Evolutionary conservation across 2,888 invertebrate genomes (phyloP).

Genomic region (Eristalis intricaria): DNA sequence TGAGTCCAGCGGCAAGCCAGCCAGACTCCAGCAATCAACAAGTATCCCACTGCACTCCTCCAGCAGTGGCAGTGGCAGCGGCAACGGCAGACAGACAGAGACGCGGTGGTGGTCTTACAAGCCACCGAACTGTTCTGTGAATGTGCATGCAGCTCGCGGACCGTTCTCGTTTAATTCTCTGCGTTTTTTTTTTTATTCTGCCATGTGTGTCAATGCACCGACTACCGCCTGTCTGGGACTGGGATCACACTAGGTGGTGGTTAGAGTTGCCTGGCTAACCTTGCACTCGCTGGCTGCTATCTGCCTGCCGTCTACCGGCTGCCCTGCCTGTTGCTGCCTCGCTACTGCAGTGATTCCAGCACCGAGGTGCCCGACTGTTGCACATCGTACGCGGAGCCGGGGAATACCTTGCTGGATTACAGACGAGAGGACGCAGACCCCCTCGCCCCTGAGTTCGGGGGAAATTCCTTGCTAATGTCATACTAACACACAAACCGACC

Average conservation of each 20-base stretch:
- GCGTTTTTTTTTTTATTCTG: conserved; percentile 31
- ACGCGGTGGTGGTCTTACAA: conserved; percentile 64
- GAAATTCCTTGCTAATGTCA: conserved; percentile 63
- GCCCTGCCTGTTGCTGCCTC: conserved; percentile 53
- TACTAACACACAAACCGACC: conserved; percentile 61
- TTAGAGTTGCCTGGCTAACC: conserved; percentile 55
- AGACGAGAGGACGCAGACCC: conserved; percentile 41
- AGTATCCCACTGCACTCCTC: conserved; percentile 53
- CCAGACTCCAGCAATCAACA: conserved; percentile 65
- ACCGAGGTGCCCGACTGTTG: conserved; percentile 40
- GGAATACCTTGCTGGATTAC: conserved; percentile 49
- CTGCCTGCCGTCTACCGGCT: conserved; percentile 57
- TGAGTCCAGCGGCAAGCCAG: conserved; percentile 29
- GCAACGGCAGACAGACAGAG: conserved; percentile 58
- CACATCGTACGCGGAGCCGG: conserved; percentile 21
- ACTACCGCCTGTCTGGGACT: conserved; percentile 41
- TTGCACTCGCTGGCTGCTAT: conserved; percentile 53
- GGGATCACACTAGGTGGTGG: conserved; percentile 36
- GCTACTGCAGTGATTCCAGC: conserved; percentile 41
- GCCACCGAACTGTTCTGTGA: conserved; percentile 61
- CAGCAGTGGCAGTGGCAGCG: conserved; percentile 31
- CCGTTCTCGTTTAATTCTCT: background rate
- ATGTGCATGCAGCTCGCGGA: conserved; percentile 49
- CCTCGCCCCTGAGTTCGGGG: background rate
- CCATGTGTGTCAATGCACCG: conserved; percentile 48